Evolutionary conservation across 2,888 invertebrate species (phyloP), one percentile per base, ranked within the genome.

Genomic region (Crocallis elinguaria): DNA sequence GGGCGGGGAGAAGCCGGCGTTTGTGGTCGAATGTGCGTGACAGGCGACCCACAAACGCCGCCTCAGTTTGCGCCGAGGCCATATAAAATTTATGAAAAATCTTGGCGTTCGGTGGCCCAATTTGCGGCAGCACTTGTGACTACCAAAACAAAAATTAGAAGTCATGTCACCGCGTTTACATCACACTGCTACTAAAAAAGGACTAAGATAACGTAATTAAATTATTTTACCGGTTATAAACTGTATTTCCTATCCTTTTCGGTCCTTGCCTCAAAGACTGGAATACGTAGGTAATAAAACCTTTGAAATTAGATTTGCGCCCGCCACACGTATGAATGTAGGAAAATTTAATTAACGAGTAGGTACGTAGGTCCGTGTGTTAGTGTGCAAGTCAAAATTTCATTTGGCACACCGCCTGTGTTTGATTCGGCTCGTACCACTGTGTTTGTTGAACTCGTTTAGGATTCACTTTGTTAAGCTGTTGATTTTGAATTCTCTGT

Each of bases 311-410:
- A 68, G 58, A 76, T 76, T 72, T 69, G 53, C 50, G 44, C 66
- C 58, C 54, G 49, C 65, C 59, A 62, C 62, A 62, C 59, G 63
- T 54, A 57, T 55, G 58, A 64, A 66, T 57, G 58, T 64, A 50
- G 51, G 54, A 6, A 62, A 66, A 77, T 75, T 75, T 70, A 76
- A 77, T 79, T 74, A 77, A 64, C 57, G 60, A 60, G 58, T 59
- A 13, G 39, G 36, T 23, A 45, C 23, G 19, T 32, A 41, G 14
- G 59, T 49, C 33, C 27, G 53, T 48, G 43, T 43, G 46, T 38
- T 41, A 62, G 52, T 65, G 55, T 67, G 62, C 48, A 57, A 54
- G 64, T 62, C 68, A 66, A 67, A 69, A 66, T 73, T 49, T 62
- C 62, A 62, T 70, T 67, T 58, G 60, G 49, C 53, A 59, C 46